These are phyloP conservation scores for Caenorhabditis sp. DNA, from an alignment of 2,888 invertebrate species.

Conservation along the genomic window DNA sequence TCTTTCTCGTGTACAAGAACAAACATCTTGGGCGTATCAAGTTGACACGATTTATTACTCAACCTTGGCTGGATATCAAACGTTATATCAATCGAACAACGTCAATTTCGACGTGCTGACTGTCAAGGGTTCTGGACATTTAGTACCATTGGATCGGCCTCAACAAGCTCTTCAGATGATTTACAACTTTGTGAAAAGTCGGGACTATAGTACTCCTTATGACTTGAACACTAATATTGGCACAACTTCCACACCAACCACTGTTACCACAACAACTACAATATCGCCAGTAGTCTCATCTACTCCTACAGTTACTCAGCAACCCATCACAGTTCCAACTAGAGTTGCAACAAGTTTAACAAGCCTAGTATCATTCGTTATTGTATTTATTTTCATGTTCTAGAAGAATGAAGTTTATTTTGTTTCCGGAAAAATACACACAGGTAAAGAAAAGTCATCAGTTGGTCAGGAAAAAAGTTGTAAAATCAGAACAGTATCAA, in stretches of 20 bases:
- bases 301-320: slow-evolving; percentile 3
- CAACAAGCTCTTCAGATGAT: slow-evolving; percentile 49
- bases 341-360: background rate
- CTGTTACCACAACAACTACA: background rate
- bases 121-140: slow-evolving; percentile 52
- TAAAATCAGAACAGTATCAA: too few species aligned
- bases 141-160: slow-evolving; percentile 50
- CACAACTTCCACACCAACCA: slow-evolving; percentile 2
- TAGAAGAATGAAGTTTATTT: background rate
- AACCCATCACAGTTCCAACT: background rate
- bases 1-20: background rate
- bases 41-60: slow-evolving; percentile 11
- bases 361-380: background rate
- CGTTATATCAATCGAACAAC: slow-evolving; percentile 20
- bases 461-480: too few species aligned
- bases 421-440: background rate
- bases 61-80: slow-evolving; percentile 38
- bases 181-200: slow-evolving; percentile 35
- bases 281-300: background rate
- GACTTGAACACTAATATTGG: background rate
- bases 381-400: background rate
- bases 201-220: slow-evolving; percentile 42
- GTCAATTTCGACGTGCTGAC: slow-evolving; percentile 42
- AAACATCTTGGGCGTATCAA: slow-evolving; percentile 41
- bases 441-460: too few species aligned